Base-by-base conservation (phyloP, 2,797 vertebrate genomes). In the Alouatta caraya region DNA sequence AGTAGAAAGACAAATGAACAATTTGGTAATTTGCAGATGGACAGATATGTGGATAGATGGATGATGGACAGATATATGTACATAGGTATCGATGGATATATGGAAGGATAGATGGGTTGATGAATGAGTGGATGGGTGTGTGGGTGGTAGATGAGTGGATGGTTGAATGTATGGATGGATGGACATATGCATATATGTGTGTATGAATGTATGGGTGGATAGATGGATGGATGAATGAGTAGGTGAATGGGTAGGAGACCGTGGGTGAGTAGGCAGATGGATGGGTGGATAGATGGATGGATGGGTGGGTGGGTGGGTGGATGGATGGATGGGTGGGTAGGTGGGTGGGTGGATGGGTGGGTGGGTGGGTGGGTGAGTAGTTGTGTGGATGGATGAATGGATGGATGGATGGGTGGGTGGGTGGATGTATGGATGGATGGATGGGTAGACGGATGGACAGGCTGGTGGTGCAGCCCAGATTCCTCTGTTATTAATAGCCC, bases 341-440 rank as follows among this genome's bases (percentile, higher is more conserved):
- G 14, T 42, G 57, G 46, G 1, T 33, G 44, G 2, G 5, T 48
- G 73, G 2, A 0, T 73, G 9, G 5, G 0, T 44, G 24, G 10
- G 0, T 17, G 28, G 15, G 8, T 57, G 28, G 21, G 9, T 70
- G 3, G 6, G 1, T 90, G 42, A n/a, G n/a, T 37, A 37, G 37
- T 37, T 37, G 37, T 37, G 37, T 37, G 37, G 37, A 37, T 37
- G 37, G 37, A 2, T 28, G 17, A 0, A 6, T 59, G 2, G 30
- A 0, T 82, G 15, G 11, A 4, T 37, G 5, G 11, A 0, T 37
- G 3, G n/a, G 2, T 57, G 48, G 30, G 2, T 46, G 1, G 5
- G 10, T 44, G 11, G 13, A 3, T 39, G 24, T 2, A 1, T 46
- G 21, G 33, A 0, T n/a, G 7, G n/a, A 6, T 88, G 22, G 4